These are phyloP conservation scores for Dipodomys spectabilis DNA, from an alignment of 2,113 vertebrate species.

Conservation along the genomic window DNA sequence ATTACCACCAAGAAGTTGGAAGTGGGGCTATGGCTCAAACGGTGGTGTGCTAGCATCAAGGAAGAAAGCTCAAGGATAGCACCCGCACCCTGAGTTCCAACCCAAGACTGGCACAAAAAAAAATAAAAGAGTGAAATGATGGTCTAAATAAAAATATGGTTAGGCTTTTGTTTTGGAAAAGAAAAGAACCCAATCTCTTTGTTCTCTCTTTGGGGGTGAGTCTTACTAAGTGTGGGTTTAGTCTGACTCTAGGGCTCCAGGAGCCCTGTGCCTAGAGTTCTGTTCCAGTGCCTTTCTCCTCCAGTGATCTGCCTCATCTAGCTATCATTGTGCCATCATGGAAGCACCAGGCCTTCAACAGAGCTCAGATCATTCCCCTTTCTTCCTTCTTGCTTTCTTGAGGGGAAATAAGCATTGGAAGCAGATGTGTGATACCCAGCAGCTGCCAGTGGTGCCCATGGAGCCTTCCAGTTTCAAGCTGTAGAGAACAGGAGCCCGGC, in stretches of 20 bases:
- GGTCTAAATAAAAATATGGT: neutral
- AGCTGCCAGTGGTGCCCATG: neutral
- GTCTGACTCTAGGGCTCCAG: too few relatives aligned
- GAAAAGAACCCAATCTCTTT: neutral
- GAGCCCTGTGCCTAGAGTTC: neutral
- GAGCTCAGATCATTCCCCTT: neutral
- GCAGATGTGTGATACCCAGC: neutral
- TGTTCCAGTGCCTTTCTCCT: neutral
- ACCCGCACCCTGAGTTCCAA: too few relatives aligned
- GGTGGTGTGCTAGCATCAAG: too few relatives aligned
- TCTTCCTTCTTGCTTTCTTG: neutral
- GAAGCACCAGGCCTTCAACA: neutral
- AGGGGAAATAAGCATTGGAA: neutral
- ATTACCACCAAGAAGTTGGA: too few relatives aligned
- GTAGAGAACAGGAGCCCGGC: neutral
- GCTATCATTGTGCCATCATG: neutral
- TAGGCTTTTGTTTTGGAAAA: conserved; percentile 35
- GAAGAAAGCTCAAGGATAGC: too few relatives aligned
- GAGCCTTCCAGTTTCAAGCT: neutral
- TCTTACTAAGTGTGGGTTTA: neutral
- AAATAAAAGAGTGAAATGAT: neutral
- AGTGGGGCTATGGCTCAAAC: too few relatives aligned
- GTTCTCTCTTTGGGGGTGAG: neutral
- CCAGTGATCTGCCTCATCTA: neutral
- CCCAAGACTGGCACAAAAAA: neutral